phyloP scores from a whole-genome alignment of 1,140 invertebrate species.

The Kradibia gibbosae region DNA sequence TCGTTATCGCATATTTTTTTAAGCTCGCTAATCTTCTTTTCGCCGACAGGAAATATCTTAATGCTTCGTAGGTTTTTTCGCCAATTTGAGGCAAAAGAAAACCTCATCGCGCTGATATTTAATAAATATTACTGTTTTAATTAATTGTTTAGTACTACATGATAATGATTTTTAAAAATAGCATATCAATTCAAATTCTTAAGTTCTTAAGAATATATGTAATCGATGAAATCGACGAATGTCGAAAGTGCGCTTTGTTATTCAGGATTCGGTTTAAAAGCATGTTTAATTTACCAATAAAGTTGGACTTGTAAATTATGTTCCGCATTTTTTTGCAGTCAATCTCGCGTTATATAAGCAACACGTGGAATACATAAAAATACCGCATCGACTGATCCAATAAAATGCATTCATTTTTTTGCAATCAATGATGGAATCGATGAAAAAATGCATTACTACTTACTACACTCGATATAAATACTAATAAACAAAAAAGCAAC shows the following conservation, averaged over 20 bases:
- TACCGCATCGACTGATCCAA: neutral
- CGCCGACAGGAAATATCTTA: neutral
- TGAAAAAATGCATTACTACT: neutral
- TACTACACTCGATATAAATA: neutral
- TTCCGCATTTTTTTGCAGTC: neutral
- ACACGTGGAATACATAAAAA: neutral
- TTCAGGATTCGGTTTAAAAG: neutral
- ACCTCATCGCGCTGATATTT: neutral
- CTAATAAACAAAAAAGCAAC: neutral
- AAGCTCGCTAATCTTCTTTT: neutral
- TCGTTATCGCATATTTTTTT: conserved; percentile 10
- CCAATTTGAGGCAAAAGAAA: neutral
- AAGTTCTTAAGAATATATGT: neutral
- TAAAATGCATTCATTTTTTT: neutral
- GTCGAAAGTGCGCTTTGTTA: neutral
- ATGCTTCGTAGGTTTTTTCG: neutral
- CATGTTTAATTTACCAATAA: neutral
- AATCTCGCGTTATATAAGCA: neutral
- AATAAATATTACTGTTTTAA: neutral
- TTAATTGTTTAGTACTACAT: no score
- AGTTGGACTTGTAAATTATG: neutral
- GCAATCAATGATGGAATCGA: no score
- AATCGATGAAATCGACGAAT: neutral
- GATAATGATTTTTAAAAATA: no score
- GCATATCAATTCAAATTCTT: no score